Conservation (phyloP, 2,797 vertebrate genomes). For the Podargus strigoides region DNA sequence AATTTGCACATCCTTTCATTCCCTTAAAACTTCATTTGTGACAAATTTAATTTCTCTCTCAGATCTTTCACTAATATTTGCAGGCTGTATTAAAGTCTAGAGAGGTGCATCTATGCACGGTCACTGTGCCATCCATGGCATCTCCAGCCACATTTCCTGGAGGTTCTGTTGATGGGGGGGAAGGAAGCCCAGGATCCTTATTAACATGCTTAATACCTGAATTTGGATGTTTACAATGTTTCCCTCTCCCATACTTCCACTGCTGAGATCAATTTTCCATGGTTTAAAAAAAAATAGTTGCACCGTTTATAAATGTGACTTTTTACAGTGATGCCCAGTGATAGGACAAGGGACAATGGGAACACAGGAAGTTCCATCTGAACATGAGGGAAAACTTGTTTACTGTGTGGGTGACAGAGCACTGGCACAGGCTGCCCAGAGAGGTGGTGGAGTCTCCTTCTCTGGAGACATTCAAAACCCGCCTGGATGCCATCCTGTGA, state of each 20-base stretch:
- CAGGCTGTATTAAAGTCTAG: background rate
- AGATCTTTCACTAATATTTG: background rate
- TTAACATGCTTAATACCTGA: background rate
- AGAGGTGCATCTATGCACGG: background rate
- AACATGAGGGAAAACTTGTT: too few relatives aligned
- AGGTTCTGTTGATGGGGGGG: background rate
- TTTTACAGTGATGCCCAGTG: too few relatives aligned
- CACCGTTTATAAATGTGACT: too few relatives aligned
- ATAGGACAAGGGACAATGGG: too few relatives aligned
- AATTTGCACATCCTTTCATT: background rate
- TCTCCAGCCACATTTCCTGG: background rate
- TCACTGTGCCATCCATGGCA: background rate
- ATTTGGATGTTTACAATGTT: background rate
- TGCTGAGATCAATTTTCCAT: fast-evolving
- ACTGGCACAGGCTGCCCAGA: too few relatives aligned
- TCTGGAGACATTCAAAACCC: too few relatives aligned
- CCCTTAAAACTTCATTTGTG: background rate
- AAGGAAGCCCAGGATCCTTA: background rate
- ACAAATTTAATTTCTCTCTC: background rate
- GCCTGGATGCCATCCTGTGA: too few relatives aligned
- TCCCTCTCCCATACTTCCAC: background rate
- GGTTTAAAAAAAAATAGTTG: too few relatives aligned
- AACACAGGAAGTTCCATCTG: too few relatives aligned
- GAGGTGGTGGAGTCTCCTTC: too few relatives aligned
- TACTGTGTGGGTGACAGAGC: too few relatives aligned